Evolutionary conservation across 2,797 vertebrate genomes (phyloP).

Genomic region (Gastrophryne carolinensis): DNA sequence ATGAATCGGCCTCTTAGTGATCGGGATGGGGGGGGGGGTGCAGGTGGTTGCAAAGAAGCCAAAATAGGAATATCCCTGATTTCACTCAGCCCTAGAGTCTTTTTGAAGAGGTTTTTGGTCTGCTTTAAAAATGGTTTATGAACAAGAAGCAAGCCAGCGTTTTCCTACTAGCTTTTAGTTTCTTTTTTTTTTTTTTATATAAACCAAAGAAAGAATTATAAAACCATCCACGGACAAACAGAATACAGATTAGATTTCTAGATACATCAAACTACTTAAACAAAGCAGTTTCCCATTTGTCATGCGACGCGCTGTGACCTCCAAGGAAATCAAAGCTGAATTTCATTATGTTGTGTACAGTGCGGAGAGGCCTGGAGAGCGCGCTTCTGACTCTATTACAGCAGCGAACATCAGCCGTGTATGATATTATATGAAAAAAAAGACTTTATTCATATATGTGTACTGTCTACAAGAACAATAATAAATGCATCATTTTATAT

Average conservation of each 20-base stretch:
- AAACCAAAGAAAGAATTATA: background rate
- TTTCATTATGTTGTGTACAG: background rate
- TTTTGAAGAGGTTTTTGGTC: too few species aligned
- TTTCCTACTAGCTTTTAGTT: too few species aligned
- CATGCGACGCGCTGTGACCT: background rate
- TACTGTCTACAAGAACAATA: background rate
- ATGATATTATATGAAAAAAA: background rate
- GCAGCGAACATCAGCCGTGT: background rate
- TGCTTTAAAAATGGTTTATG: too few species aligned
- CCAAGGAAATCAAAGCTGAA: constrained; percentile 29
- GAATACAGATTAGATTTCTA: constrained; percentile 25
- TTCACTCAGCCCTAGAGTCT: too few species aligned
- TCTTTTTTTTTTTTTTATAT: too few species aligned
- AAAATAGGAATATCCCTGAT: too few species aligned
- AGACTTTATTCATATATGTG: background rate
- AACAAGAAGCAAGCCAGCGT: too few species aligned
- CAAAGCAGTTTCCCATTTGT: constrained; percentile 30
- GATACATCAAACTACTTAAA: constrained; percentile 23
- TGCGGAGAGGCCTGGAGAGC: background rate
- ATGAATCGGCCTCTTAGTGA: too few species aligned
- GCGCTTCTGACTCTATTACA: background rate
- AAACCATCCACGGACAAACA: constrained; percentile 9
- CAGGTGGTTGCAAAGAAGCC: too few species aligned
- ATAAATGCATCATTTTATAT: background rate
- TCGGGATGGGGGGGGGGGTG: too few species aligned